Evolutionary conservation across 2,113 vertebrate genomes (phyloP).

Genomic region (Symphodus melops): DNA sequence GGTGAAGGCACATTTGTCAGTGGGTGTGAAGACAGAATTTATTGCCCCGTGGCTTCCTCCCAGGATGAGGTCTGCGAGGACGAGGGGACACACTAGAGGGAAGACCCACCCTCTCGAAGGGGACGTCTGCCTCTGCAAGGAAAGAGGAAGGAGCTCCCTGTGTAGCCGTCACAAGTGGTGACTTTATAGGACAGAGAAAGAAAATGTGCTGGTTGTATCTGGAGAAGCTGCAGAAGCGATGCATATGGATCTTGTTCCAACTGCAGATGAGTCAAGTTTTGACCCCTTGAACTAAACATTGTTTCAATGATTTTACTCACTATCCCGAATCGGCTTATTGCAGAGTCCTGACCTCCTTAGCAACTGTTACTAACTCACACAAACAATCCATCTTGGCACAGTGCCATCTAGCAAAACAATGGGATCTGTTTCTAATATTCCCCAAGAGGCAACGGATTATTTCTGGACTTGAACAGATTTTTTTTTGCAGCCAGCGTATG

Average conservation of each 20-base stretch:
- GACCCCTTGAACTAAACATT: neutral
- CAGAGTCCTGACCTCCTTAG: constrained; percentile 35
- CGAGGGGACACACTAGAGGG: constrained; percentile 80
- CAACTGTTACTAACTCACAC: constrained; percentile 61
- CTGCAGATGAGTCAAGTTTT: constrained; percentile 13
- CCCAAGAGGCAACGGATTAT: constrained; percentile 62
- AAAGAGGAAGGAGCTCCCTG: constrained; percentile 80
- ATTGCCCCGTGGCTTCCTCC: constrained; percentile 86
- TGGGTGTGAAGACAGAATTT: constrained; percentile 89
- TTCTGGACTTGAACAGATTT: constrained; percentile 56
- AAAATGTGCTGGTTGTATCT: constrained; percentile 1
- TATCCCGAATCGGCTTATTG: constrained; percentile 14
- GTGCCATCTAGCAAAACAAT: constrained; percentile 72
- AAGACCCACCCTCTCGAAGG: constrained; percentile 81
- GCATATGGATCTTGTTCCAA: constrained; percentile 27
- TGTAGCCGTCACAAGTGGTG: constrained; percentile 71
- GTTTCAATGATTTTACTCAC: constrained; percentile 1
- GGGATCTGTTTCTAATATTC: constrained; percentile 64
- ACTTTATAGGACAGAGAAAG: constrained; percentile 77
- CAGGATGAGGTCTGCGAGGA: constrained; percentile 79
- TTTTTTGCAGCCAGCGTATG: constrained; percentile 44
- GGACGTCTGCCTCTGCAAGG: constrained; percentile 82
- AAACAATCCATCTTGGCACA: constrained; percentile 61
- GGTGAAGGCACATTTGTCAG: constrained; percentile 83
- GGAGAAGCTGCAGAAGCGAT: constrained; percentile 20